phyloP scores from a whole-genome alignment of 1,140 invertebrate genomes.

The Ceratina calcarata region DNA sequence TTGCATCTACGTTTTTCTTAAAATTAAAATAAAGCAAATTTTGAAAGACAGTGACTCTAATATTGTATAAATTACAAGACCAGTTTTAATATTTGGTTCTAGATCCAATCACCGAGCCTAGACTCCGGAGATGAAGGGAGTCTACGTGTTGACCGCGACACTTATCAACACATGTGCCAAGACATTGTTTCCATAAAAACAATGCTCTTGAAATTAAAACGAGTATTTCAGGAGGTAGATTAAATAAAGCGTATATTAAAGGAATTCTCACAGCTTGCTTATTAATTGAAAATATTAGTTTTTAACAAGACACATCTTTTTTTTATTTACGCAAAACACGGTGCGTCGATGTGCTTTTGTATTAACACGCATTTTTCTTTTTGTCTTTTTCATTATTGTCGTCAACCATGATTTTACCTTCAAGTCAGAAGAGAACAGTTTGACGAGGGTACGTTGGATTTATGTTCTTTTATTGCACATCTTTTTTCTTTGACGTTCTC shows the following conservation, averaged over 20 bases:
- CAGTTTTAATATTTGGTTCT: slow-evolving; percentile 13
- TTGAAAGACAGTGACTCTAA: no score
- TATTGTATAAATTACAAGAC: no score
- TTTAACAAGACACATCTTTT: slow-evolving; percentile 36
- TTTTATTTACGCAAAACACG: slow-evolving; percentile 47
- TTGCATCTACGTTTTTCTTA: neutral
- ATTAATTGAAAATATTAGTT: slow-evolving; percentile 12
- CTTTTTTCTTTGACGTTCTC: slow-evolving; percentile 25
- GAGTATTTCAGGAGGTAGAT: slow-evolving; percentile 88
- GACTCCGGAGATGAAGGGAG: slow-evolving; percentile 82
- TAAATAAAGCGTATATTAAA: neutral
- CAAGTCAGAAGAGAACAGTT: slow-evolving; percentile 83
- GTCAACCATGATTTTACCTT: slow-evolving; percentile 75
- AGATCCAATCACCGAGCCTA: slow-evolving; percentile 76
- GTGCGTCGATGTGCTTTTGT: slow-evolving; percentile 49
- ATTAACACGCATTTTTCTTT: slow-evolving; percentile 75
- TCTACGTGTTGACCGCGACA: slow-evolving; percentile 82
- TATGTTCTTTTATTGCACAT: slow-evolving; percentile 54
- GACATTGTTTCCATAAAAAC: slow-evolving; percentile 90
- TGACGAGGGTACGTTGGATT: slow-evolving; percentile 83
- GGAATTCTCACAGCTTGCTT: slow-evolving; percentile 1
- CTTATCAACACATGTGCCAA: slow-evolving; percentile 86
- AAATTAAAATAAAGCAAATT: neutral
- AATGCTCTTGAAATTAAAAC: slow-evolving; percentile 87
- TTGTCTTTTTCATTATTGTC: slow-evolving; percentile 73